Evolutionary conservation across 2,113 vertebrate genomes (phyloP).

Genomic region (Rhea pennata): DNA sequence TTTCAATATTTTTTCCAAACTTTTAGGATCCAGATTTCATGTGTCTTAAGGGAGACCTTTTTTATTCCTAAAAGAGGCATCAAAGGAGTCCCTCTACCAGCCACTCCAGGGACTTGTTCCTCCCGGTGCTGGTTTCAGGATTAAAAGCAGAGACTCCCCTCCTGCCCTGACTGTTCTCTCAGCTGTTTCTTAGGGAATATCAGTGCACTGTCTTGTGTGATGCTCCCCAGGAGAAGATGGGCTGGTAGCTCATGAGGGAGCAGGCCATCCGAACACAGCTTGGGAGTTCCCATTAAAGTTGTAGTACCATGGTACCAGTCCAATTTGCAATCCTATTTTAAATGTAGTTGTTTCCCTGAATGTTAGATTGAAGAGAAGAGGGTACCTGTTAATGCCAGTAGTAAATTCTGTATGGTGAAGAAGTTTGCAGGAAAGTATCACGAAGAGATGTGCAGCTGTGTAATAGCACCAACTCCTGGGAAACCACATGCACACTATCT

Average conservation of each 20-base stretch:
- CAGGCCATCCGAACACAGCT: not conserved
- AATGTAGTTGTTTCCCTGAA: not conserved
- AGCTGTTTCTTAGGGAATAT: not conserved
- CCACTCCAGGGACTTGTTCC: not conserved
- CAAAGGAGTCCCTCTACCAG: too few relatives aligned
- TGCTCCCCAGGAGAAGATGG: not conserved
- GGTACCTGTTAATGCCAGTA: not conserved
- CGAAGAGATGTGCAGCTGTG: not conserved
- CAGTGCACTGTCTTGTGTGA: not conserved
- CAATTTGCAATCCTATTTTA: too few relatives aligned
- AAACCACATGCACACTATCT: not conserved
- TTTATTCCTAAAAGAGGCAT: too few relatives aligned
- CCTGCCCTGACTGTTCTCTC: too few relatives aligned
- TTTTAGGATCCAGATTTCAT: too few relatives aligned
- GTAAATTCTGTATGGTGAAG: not conserved
- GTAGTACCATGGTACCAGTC: too few relatives aligned
- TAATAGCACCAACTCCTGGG: not conserved
- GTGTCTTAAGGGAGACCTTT: too few relatives aligned
- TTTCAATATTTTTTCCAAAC: too few relatives aligned
- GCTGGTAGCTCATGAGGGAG: not conserved
- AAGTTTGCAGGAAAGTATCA: not conserved
- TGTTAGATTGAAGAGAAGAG: not conserved
- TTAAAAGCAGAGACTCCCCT: too few relatives aligned
- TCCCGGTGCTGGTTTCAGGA: too few relatives aligned
- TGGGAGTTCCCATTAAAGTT: not conserved